Evolutionary conservation across 2,113 vertebrate species (phyloP), one percentile per base, ranked within the genome.

Genomic region (Geothlypis trichas): DNA sequence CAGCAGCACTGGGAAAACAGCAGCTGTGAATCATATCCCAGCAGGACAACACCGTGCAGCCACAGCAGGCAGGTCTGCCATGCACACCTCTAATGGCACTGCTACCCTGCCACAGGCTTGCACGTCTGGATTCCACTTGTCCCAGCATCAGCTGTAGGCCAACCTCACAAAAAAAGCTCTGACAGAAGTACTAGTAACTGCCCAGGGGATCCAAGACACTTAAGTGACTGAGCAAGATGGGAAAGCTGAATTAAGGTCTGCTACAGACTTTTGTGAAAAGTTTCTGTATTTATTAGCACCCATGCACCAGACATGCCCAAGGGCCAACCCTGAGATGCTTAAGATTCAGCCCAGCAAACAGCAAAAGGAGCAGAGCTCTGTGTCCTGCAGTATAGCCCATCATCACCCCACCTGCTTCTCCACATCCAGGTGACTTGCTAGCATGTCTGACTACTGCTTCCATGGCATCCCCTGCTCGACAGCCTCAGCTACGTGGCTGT

Each of bases 221-320:
- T 10, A 22, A 41, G 37, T 33, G 28, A 57, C 37, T 46, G 10
- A 3, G 11, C 6, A 10, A 51, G 52, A 42, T 13, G 14, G 41
- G 15, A 81, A 80, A 73, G 49, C 9, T 12, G 2, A 59, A 33
- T 15, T 21, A 12, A 86, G 3, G 26, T 18, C 62, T 72, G 52
- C 62, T 59, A 10, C 0, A 5, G 5, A 8, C 21, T 19, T 28
- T 0, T 13, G 11, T 15, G 39, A 17, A 14, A 74, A 37, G 20
- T 21, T 78, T 4, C 49, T 52, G 28, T 11, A 23, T n/a, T 41
- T 28, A 13, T 7, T 37, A 72, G 49, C 18, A 54, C 19, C 22
- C 14, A 15, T 1, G 9, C 41, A 74, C 3, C 55, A 58, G 13
- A n/a, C 20, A 23, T 1, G 4, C 14, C 18, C 58, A 42, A 17